phyloP scores from a whole-genome alignment of 2,113 vertebrate species.

The Zosterops lateralis region DNA sequence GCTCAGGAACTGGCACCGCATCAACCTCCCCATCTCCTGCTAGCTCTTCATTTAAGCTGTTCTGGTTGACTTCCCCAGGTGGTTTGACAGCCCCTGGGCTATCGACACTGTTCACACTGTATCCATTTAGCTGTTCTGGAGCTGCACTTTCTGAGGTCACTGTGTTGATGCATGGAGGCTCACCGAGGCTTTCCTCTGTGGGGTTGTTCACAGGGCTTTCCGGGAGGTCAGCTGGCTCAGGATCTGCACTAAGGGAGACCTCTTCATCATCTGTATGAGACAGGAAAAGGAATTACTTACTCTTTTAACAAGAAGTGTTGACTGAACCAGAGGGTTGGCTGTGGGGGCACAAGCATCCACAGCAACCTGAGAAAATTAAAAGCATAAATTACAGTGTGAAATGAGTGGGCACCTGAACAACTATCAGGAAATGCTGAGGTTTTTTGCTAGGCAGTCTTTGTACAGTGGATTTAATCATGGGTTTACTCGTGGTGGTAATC shows the following conservation, averaged over 20 bases:
- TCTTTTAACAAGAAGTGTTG: not conserved
- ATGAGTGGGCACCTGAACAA: not conserved
- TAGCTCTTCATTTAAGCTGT: conserved; percentile 65
- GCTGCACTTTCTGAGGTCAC: conserved; percentile 71
- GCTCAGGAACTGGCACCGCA: conserved; percentile 42
- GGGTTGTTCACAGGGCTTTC: conserved; percentile 64
- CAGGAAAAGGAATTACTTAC: conserved; percentile 39
- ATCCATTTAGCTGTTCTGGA: conserved; percentile 73
- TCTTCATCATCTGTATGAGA: conserved; percentile 90
- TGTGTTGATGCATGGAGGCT: conserved; percentile 58
- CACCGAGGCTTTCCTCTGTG: conserved; percentile 57
- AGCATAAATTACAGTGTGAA: conserved; percentile 3
- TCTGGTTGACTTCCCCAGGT: conserved; percentile 55
- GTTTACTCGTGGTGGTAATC: not conserved
- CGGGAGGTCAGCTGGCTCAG: conserved; percentile 70
- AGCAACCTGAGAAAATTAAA: conserved; percentile 21
- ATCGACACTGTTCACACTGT: conserved; percentile 37
- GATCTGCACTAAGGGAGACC: conserved; percentile 82
- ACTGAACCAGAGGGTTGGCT: not conserved
- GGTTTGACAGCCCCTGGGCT: conserved; percentile 47
- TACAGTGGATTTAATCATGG: not conserved
- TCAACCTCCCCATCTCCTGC: conserved; percentile 53
- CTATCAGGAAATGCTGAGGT: not conserved
- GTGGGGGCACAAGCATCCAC: not conserved
- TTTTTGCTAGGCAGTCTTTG: not conserved